Base-by-base conservation (phyloP, 1,140 invertebrate species). In the Drosophila asahinai region DNA sequence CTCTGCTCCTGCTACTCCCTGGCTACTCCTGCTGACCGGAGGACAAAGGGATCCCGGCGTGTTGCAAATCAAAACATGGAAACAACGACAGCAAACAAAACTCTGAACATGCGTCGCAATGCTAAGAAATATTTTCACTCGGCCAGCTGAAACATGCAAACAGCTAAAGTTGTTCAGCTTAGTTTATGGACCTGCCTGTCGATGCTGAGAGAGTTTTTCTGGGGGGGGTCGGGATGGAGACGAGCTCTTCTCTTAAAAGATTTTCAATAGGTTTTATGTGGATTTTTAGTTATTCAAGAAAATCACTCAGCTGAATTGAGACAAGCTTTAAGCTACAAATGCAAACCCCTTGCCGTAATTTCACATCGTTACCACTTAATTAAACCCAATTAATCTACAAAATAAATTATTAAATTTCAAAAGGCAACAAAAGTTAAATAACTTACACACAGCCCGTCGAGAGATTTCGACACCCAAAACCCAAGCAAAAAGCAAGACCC, bases 81-180 rank as follows among this genome's bases (percentile, higher is more conserved):
- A 80, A 83, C 83, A 86, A 77, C 83, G 83, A 86, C 83, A 87
- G 83, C 83, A 83, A 86, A 86, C 83, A 86, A 86, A 86, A 86
- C 83, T 76, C 83, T 80, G 75, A 83, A 86, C 83, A 86, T 82
- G 83, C 83, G 83, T 86, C 74, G 83, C 74, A 86, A 86, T 86
- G 75, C 70, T 52, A 81, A 80, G 76, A 86, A 86, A 82, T 86
- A 82, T 82, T 86, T 86, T 73, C 80, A 62, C 63, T 75, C 59
- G 27, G 42, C 59, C 70, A 51, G 58, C 55, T 60, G 59, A 86
- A 86, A 86, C 83, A 86, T 76, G 83, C 71, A 77, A 79, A 76
- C 62, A 63, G 57, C 67, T 79, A 81, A 84, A 74, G 47, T 83
- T 81, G 40, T 73, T 74, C 42, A 61, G 49, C 71, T 73, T 52